Evolutionary conservation across 2,113 vertebrate genomes (phyloP).

Genomic region (Megaleporinus macrocephalus): DNA sequence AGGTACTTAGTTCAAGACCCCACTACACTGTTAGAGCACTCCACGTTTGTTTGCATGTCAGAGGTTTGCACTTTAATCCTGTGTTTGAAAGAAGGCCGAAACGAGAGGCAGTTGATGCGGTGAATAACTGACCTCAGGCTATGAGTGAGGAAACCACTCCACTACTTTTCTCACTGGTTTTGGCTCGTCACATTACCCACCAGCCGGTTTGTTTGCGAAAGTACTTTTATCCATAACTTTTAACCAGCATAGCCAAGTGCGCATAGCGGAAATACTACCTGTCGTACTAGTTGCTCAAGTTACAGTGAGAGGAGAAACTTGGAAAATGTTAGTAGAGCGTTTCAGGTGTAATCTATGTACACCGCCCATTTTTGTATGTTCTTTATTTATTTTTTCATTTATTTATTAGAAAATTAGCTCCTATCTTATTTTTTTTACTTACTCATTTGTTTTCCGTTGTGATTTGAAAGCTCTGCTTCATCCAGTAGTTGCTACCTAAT

Average conservation of each 20-base stretch:
- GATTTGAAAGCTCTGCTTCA: background rate
- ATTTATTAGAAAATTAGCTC: background rate
- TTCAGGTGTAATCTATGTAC: background rate
- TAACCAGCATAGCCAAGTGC: background rate
- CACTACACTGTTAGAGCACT: conserved; percentile 15
- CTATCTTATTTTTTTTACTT: background rate
- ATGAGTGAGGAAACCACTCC: background rate
- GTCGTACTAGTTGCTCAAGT: background rate
- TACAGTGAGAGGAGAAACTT: background rate
- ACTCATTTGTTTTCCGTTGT: background rate
- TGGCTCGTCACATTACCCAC: conserved; percentile 12
- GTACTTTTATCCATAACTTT: background rate
- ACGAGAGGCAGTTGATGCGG: conserved; percentile 13
- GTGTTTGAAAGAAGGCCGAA: conserved; percentile 7
- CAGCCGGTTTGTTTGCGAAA: conserved; percentile 8
- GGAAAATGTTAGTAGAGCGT: background rate
- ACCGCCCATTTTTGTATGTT: background rate
- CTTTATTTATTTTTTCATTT: background rate
- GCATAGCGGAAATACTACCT: conserved; percentile 29
- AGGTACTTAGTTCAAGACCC: background rate
- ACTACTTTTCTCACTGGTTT: background rate
- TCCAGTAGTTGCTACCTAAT: background rate
- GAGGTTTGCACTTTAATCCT: conserved; percentile 23
- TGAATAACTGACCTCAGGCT: conserved; percentile 1
- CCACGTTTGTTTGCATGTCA: conserved; percentile 18